Evolutionary conservation across 2,888 invertebrate genomes (phyloP), one percentile per base, ranked within the genome.

Genomic region (Actias luna): DNA sequence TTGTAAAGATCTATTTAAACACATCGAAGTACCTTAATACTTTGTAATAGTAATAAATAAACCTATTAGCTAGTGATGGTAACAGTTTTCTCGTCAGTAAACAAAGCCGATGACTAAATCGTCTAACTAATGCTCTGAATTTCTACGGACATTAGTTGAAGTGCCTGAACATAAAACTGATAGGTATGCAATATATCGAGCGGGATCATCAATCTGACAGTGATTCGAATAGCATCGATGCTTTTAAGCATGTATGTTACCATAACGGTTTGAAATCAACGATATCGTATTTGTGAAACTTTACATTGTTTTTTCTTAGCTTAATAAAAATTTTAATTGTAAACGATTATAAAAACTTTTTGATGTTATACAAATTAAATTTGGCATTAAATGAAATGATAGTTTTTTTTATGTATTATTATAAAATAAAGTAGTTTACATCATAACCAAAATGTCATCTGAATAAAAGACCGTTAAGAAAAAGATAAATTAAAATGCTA

Each of bases 151-250:
- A 88, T 90, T 89, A 87, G 79, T 80, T 77, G 79, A 87, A 90
- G 88, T 88, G 89, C 78, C 82, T 78, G 86, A 83, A 86, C 88
- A 89, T 90, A 89, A 90, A 89, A 87, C 85, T 89, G 89, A 89
- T 89, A 87, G 89, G 87, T 87, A 87, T 86, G 88, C 89, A 81
- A 89, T 89, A 88, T 87, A 84, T 89, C 84, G 78, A 80, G 74
- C 73, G 77, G 75, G 70, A 71, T 78, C 83, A 87, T 88, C 88
- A 85, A 84, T 86, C 83, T 77, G 73, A 73, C 80, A 84, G 83
- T 85, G 86, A 84, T 85, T 83, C 75, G 77, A 82, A 78, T 82
- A 79, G 58, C 39, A 39, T 46, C 8, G 42, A 55, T 18, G 12
- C 59, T 27, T 29, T 25, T 16, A 29, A 55, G 8, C 55, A 14